A percentile compares a stretch with the other conserved stretches of the same genome.
phyloP scores from a whole-genome alignment of 2,888 invertebrate genomes.

The Schrankia costaestrigalis region DNA sequence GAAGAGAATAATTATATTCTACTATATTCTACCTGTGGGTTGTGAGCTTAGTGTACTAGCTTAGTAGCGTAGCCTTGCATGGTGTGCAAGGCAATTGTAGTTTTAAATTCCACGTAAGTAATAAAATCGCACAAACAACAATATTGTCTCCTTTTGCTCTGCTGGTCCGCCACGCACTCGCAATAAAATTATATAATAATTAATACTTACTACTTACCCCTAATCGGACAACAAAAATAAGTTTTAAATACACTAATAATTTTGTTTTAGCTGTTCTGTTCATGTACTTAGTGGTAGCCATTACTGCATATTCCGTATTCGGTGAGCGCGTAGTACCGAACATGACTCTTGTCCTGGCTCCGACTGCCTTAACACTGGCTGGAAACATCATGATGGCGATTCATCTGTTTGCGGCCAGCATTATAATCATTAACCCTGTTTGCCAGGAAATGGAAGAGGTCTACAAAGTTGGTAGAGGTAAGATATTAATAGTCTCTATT shows the following conservation, averaged over 20 bases:
- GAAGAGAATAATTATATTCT: too few relatives aligned
- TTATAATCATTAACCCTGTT: constrained; percentile 86
- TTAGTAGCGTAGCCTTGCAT: too few relatives aligned
- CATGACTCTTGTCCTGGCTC: constrained; percentile 77
- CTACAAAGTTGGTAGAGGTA: constrained; percentile 82
- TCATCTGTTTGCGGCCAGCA: constrained; percentile 84
- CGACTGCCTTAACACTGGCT: constrained; percentile 76
- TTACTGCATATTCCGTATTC: constrained; percentile 83
- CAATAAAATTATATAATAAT: too few relatives aligned
- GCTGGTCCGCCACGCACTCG: too few relatives aligned
- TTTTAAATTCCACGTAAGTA: too few relatives aligned
- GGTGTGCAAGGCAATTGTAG: too few relatives aligned
- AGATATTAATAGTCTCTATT: constrained; percentile 31
- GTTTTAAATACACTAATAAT: background rate
- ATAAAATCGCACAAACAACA: too few relatives aligned
- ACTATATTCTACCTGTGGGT: too few relatives aligned
- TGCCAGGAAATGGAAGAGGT: constrained; percentile 86
- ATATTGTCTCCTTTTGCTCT: too few relatives aligned
- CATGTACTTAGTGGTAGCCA: constrained; percentile 81
- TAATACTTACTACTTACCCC: too few relatives aligned
- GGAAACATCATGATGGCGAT: constrained; percentile 83
- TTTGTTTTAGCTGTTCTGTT: constrained; percentile 69
- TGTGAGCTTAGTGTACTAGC: too few relatives aligned
- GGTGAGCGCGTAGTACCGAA: constrained; percentile 82
- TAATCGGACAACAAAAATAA: too few relatives aligned